phyloP scores from a whole-genome alignment of 2,888 invertebrate species.

The Villa cingulata region DNA sequence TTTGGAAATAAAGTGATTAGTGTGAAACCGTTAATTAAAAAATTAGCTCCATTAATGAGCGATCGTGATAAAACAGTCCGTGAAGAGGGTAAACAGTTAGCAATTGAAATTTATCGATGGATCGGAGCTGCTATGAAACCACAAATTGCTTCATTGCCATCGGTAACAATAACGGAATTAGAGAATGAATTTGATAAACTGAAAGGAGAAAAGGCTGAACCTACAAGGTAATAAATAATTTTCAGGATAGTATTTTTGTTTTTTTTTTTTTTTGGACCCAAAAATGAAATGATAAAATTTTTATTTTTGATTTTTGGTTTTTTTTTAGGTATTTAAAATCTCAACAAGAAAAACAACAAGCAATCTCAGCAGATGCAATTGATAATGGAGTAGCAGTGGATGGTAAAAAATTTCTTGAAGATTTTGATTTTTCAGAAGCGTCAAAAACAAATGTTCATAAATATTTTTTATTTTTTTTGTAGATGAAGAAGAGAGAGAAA shows the following conservation, averaged over 20 bases:
- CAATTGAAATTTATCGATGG: conserved; percentile 91
- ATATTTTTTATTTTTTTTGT: conserved; percentile 22
- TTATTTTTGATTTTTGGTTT: too few relatives aligned
- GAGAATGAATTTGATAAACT: conserved; percentile 75
- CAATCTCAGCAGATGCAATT: conserved; percentile 29
- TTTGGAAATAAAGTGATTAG: conserved; percentile 87
- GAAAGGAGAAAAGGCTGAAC: conserved; percentile 32
- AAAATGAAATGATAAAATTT: neutral
- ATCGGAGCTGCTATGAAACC: conserved; percentile 69
- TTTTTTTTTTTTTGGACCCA: neutral
- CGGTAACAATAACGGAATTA: conserved; percentile 78
- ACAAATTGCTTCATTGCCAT: conserved; percentile 73
- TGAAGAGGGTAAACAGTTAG: conserved; percentile 80
- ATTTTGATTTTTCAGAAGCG: neutral
- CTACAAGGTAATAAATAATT: conserved; percentile 21
- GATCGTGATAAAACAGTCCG: conserved; percentile 85
- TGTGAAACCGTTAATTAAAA: conserved; percentile 80
- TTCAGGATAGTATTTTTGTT: too few relatives aligned
- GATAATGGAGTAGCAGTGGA: conserved; percentile 39
- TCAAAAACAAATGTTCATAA: neutral
- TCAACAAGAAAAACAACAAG: conserved; percentile 34
- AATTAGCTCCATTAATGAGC: conserved; percentile 67
- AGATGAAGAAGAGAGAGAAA: conserved; percentile 39
- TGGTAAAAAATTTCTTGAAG: conserved; percentile 6
- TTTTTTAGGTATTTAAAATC: conserved; percentile 30